These are phyloP conservation scores for Tridacna crocea DNA, from an alignment of 2,888 invertebrate genomes.

Conservation along the genomic window DNA sequence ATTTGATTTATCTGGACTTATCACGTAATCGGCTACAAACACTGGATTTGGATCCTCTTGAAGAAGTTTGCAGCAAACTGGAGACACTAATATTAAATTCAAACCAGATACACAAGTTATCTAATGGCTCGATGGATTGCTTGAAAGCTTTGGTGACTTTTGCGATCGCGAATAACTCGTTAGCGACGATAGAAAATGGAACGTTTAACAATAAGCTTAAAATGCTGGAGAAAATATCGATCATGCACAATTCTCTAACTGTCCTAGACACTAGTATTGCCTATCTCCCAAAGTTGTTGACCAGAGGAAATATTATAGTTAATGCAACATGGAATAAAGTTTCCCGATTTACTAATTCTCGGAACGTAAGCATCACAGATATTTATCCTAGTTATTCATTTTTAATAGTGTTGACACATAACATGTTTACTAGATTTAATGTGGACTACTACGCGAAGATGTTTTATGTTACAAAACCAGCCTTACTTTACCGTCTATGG, in stretches of 20 bases:
- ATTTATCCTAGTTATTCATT: neutral
- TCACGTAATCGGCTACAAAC: slow-evolving; percentile 32
- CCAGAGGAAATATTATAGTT: neutral
- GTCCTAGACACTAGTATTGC: slow-evolving; percentile 29
- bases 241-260: slow-evolving; percentile 35
- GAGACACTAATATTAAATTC: slow-evolving; percentile 16
- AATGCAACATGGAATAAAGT: slow-evolving; percentile 39
- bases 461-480: slow-evolving; percentile 30
- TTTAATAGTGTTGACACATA: slow-evolving; percentile 5
- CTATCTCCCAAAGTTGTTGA: neutral
- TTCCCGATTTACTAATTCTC: slow-evolving; percentile 32
- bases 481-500: neutral
- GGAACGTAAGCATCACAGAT: slow-evolving; percentile 21
- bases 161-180: slow-evolving; percentile 27
- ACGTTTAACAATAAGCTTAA: slow-evolving; percentile 40
- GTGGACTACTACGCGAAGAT: slow-evolving; percentile 12
- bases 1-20: slow-evolving; percentile 29
- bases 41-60: slow-evolving; percentile 21
- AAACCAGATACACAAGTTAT: slow-evolving; percentile 31
- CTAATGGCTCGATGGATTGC: slow-evolving; percentile 37
- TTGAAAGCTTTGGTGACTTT: slow-evolving; percentile 22
- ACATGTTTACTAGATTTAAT: slow-evolving; percentile 34
- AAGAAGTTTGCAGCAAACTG: slow-evolving; percentile 27
- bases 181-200: slow-evolving; percentile 35
- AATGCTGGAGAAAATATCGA: slow-evolving; percentile 9